Percentiles rank a stretch among this genome's conserved stretches.
These are phyloP conservation scores for Drosophila suzukii DNA, from an alignment of 1,140 invertebrate genomes.

Conservation along the genomic window DNA sequence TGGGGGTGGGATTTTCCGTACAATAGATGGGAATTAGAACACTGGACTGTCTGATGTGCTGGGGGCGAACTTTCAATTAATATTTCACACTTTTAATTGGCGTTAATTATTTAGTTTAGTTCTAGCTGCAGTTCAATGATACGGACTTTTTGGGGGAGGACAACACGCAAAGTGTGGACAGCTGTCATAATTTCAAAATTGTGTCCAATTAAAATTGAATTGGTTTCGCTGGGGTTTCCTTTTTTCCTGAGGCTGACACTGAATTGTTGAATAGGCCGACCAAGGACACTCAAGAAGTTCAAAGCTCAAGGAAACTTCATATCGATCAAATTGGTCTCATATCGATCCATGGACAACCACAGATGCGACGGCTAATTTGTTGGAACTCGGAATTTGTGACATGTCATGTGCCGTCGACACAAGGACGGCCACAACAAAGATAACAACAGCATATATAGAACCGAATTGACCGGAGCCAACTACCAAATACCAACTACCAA, in stretches of 20 bases:
- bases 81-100: constrained; percentile 73
- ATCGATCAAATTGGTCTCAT: constrained; percentile 69
- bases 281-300: constrained; percentile 73
- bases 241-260: background rate
- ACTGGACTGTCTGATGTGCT: constrained; percentile 9
- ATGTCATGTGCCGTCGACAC: constrained; percentile 61
- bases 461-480: constrained; percentile 15
- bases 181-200: constrained; percentile 69
- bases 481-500: background rate
- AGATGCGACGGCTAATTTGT: constrained; percentile 70
- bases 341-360: constrained; percentile 58
- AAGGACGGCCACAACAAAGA: constrained; percentile 46
- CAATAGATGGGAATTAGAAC: constrained; percentile 24
- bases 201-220: constrained; percentile 64
- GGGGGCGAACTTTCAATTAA: constrained; percentile 57
- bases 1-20: background rate
- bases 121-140: constrained; percentile 20
- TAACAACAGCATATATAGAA: constrained; percentile 9
- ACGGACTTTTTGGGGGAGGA: background rate
- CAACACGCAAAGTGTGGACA: constrained; percentile 39
- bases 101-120: constrained; percentile 51
- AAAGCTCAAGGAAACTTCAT: constrained; percentile 52
- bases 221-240: constrained; percentile 5
- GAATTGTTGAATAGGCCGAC: constrained; percentile 36
- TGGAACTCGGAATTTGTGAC: constrained; percentile 57